Percentiles rank a stretch among this genome's conserved stretches.
Conservation (phyloP, 2,113 vertebrate species). For the Trogon surrucura region DNA sequence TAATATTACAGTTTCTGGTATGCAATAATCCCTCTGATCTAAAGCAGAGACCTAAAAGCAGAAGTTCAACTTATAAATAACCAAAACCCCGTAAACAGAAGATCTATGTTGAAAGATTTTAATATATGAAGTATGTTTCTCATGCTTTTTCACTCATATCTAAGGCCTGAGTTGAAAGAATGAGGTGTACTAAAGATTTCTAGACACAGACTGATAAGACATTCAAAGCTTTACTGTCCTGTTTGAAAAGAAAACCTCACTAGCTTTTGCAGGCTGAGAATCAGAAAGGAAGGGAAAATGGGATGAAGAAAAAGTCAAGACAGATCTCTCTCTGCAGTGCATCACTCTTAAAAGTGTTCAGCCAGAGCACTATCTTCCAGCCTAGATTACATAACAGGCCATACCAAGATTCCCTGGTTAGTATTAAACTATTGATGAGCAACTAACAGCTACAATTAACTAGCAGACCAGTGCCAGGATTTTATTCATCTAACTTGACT, state of each 20-base stretch:
- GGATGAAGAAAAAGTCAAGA: not conserved
- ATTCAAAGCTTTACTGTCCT: not conserved
- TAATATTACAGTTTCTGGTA: slow-evolving; percentile 27
- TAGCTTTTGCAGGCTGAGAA: not conserved
- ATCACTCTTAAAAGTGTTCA: not conserved
- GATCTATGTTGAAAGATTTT: not conserved
- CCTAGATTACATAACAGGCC: not conserved
- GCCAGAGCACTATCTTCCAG: not conserved
- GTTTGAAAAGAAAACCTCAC: not conserved
- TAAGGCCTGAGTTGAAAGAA: not conserved
- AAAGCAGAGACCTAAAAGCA: slow-evolving; percentile 21
- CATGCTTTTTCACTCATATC: not conserved
- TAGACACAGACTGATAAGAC: not conserved
- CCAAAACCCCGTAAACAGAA: not conserved
- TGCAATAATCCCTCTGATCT: not conserved
- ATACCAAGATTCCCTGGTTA: not conserved
- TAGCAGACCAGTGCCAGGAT: not conserved
- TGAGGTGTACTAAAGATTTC: not conserved
- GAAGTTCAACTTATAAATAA: slow-evolving; percentile 27
- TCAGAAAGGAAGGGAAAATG: not conserved
- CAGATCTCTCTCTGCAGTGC: not conserved
- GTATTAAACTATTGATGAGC: not conserved
- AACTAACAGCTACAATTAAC: not conserved
- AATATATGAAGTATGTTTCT: not conserved
- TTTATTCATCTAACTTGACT: not conserved